Conservation (phyloP, 1,140 invertebrate species). For the Leucophenga varia region DNA sequence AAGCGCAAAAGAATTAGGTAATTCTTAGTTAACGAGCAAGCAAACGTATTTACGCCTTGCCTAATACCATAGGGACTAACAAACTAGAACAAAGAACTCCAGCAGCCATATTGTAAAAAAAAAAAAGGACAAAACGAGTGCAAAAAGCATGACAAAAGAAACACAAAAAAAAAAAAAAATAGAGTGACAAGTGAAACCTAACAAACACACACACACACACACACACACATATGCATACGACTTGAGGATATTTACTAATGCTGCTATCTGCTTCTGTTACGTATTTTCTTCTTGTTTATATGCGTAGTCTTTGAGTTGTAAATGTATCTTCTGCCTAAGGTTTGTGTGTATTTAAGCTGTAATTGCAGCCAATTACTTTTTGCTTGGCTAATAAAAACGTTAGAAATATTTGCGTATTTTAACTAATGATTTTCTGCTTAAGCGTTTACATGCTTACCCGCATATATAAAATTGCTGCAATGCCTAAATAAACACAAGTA, state of each 20-base stretch:
- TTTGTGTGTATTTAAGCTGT: constrained; percentile 34
- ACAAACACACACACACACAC: no score
- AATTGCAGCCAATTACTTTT: constrained; percentile 49
- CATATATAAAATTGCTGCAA: background rate
- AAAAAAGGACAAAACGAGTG: background rate
- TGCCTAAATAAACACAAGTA: constrained; percentile 29
- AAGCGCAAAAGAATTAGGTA: constrained; percentile 20
- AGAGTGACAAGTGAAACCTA: no score
- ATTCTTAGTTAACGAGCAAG: constrained; percentile 50
- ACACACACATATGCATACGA: no score
- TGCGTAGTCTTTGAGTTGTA: no score
- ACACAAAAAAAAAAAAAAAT: no score
- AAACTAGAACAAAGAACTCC: background rate
- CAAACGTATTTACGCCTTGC: constrained; percentile 43
- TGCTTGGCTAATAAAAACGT: constrained; percentile 47
- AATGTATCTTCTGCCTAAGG: no score
- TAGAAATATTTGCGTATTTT: constrained; percentile 51
- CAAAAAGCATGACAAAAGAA: constrained; percentile 18
- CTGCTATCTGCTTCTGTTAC: no score
- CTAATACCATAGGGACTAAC: constrained; percentile 31
- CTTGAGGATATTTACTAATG: no score
- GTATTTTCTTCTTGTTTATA: no score
- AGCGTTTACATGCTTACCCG: constrained; percentile 3
- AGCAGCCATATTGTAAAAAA: background rate
- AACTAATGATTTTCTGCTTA: constrained; percentile 49